Conservation (phyloP, 2,797 vertebrate species). For the Poeciliopsis presidionis region DNA sequence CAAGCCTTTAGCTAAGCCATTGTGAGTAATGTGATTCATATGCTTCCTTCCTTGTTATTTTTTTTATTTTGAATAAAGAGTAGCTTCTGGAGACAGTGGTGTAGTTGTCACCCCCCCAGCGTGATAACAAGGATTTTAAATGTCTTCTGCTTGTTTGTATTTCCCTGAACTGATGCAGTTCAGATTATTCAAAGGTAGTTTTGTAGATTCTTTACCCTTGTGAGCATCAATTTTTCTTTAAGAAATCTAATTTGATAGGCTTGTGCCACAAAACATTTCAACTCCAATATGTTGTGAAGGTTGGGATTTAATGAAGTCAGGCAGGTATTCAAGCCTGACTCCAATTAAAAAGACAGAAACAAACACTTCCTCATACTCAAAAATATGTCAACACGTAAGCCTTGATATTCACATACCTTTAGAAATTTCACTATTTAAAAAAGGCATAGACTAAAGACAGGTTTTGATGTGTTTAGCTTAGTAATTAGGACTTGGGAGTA, state of each 20-base stretch:
- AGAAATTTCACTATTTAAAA: neutral
- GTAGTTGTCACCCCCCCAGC: neutral
- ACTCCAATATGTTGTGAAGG: neutral
- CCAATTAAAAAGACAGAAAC: neutral
- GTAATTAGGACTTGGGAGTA: neutral
- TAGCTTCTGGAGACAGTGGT: neutral
- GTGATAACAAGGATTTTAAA: neutral
- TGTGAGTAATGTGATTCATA: neutral
- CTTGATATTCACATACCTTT: neutral
- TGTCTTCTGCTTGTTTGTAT: neutral
- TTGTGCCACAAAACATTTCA: too few species aligned
- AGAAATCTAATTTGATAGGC: neutral
- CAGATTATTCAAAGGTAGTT: neutral
- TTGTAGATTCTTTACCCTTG: neutral
- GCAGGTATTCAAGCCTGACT: neutral
- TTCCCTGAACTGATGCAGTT: neutral
- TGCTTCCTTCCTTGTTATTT: neutral
- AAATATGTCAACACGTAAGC: neutral
- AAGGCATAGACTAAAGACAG: neutral
- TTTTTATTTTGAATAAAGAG: neutral
- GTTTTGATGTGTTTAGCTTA: neutral
- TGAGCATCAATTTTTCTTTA: neutral
- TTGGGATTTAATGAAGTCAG: neutral
- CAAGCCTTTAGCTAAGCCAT: neutral
- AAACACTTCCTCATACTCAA: neutral